These are phyloP conservation scores for Babyrousa celebensis DNA, from an alignment of 2,797 vertebrate genomes.

Conservation along the genomic window DNA sequence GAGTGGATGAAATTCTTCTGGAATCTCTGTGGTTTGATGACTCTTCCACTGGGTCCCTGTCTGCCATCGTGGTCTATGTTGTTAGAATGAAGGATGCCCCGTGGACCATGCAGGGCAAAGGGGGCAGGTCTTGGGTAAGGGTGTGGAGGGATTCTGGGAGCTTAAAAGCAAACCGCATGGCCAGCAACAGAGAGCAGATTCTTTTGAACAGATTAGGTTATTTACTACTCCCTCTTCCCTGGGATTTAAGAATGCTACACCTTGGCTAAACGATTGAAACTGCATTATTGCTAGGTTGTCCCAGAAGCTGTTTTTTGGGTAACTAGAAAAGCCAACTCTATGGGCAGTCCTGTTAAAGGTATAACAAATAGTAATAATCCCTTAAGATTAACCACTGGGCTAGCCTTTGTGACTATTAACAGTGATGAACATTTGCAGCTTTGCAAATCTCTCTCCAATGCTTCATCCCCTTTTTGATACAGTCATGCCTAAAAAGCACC, in stretches of 20 bases:
- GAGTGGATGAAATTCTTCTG: not conserved
- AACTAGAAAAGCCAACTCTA: conserved; percentile 43
- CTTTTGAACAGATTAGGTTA: not conserved
- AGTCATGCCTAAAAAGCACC: not conserved
- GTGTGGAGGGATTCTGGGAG: not conserved
- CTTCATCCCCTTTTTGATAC: not conserved
- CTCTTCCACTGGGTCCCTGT: not conserved
- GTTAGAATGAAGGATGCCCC: not conserved
- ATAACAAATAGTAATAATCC: conserved; percentile 38
- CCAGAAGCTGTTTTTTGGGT: not conserved
- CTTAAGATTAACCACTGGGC: conserved; percentile 33
- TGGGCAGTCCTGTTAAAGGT: not conserved
- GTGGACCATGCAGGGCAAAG: not conserved
- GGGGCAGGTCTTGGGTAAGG: not conserved
- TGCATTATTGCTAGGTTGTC: not conserved
- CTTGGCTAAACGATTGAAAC: not conserved
- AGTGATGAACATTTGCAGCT: conserved; percentile 37
- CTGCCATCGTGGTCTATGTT: not conserved
- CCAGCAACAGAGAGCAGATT: not conserved
- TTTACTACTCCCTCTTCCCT: not conserved
- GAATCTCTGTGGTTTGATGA: not conserved
- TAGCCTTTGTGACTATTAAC: conserved; percentile 34
- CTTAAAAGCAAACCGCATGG: not conserved
- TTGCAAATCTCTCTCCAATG: not conserved
- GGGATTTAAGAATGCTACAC: not conserved